phyloP scores from a whole-genome alignment of 2,888 invertebrate genomes.

The Fragum fragum region DNA sequence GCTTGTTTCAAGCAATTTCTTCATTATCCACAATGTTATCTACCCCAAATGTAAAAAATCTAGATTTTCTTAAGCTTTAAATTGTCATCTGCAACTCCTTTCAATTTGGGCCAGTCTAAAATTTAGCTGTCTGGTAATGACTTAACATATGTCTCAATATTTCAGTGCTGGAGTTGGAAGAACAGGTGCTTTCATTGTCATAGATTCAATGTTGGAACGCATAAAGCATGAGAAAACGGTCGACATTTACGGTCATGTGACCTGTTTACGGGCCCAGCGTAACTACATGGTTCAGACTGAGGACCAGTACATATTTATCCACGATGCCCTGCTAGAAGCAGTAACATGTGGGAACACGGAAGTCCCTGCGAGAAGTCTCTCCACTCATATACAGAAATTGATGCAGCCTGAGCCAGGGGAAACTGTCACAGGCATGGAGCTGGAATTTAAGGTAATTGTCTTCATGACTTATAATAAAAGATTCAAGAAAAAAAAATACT shows the following conservation, averaged over 20 bases:
- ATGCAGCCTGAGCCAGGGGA: slow-evolving; percentile 91
- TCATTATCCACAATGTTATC: no score
- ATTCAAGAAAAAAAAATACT: no score
- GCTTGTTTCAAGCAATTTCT: no score
- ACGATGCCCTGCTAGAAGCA: slow-evolving; percentile 98
- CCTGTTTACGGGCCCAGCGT: slow-evolving; percentile 98
- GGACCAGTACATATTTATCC: slow-evolving; percentile 99
- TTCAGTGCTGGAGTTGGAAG: slow-evolving; percentile 94
- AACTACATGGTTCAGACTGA: slow-evolving; percentile 99
- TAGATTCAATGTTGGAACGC: slow-evolving; percentile 99
- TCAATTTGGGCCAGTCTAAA: no score
- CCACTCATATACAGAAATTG: slow-evolving; percentile 97
- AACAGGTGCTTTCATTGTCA: slow-evolving; percentile 99
- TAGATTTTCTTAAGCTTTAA: no score
- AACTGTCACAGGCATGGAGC: slow-evolving; percentile 86
- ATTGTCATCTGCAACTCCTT: no score
- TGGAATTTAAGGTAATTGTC: slow-evolving; percentile 86
- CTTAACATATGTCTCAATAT: no score
- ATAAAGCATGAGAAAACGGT: slow-evolving; percentile 99
- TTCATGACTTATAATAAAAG: no score
- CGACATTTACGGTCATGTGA: slow-evolving; percentile 99
- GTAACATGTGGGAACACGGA: slow-evolving; percentile 99
- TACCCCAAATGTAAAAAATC: no score
- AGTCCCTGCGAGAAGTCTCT: slow-evolving; percentile 97
- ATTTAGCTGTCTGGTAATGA: no score